phyloP scores from a whole-genome alignment of 2,888 invertebrate species.

The Gibbula magus region DNA sequence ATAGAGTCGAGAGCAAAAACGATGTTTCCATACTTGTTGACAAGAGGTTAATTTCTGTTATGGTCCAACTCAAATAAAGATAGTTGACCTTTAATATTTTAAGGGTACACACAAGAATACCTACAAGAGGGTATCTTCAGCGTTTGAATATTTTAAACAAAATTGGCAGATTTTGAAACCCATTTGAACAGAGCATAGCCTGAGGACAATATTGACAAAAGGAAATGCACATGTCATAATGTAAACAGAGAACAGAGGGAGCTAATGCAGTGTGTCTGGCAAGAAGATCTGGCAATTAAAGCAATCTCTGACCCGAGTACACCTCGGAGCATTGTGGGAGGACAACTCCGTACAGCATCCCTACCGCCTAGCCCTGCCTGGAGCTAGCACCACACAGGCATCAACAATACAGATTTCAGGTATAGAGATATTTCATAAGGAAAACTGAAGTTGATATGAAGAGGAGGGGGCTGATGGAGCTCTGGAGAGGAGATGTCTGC shows the following conservation, averaged over 20 bases:
- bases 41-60: no score
- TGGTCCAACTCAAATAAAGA: no score
- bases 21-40: no score
- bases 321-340: neutral
- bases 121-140: no score
- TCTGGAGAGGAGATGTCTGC: neutral
- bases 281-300: neutral
- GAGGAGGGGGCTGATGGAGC: neutral
- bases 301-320: neutral
- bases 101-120: no score
- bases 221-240: constrained; percentile 17
- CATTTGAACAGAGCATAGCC: neutral
- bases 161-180: no score
- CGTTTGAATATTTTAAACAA: no score
- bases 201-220: neutral
- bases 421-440: neutral
- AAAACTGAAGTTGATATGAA: neutral
- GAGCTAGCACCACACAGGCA: neutral
- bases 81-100: no score
- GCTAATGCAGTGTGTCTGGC: constrained; percentile 16
- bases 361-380: no score
- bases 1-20: no score
- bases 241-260: neutral
- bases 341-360: no score
- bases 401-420: neutral